Base-by-base conservation (phyloP, 2,113 vertebrate genomes). In the Lampris incognitus region DNA sequence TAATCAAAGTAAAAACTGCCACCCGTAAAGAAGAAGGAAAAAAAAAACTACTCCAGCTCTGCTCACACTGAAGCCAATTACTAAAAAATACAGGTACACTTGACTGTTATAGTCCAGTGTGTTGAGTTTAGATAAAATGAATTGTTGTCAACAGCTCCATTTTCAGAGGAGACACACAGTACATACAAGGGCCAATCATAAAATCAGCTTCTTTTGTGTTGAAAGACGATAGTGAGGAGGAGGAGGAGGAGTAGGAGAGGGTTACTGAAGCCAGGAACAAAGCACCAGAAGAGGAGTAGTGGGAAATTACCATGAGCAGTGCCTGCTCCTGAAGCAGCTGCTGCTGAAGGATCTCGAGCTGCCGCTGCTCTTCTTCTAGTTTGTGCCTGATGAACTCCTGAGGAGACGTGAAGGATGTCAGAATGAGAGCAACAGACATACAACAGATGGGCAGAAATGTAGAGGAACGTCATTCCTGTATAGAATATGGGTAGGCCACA, bases 271-370 rank as follows among this genome's bases (percentile, higher is more conserved):
- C 61, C 40, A 74, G 63, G 66, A 70, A 37, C 41, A 78, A 57
- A 9, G 69, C 42, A 62, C 58, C 56, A 69, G 64, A 39, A 55
- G 69, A 72, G 69, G 46, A 67, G 9, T 57, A 48, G 74, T 66
- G 55, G 78, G 70, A 49, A 80, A 85, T 96, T 96, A 98, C 97
- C 97, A 98, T 95, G 72, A 98, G 95, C 78, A 98, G 91, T 41
- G 97, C 97, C 91, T 98, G 97, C 91, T 98, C 97, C 94, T 98
- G 96, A 84, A 98, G 96, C 88, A 98, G 88, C 94, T 98, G 96
- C 94, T 98, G 97, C 92, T 98, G 97, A 61, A 98, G 95, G 83
- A 97, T 96, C 92, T 98, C 97, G 92, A 98, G 95, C 91, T 98
- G 96, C 61, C 96, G 93, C 93, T 97, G 97, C 90, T 97, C 97